Evolutionary conservation across 2,113 vertebrate genomes (phyloP).

Genomic region (Microtus ochrogaster): DNA sequence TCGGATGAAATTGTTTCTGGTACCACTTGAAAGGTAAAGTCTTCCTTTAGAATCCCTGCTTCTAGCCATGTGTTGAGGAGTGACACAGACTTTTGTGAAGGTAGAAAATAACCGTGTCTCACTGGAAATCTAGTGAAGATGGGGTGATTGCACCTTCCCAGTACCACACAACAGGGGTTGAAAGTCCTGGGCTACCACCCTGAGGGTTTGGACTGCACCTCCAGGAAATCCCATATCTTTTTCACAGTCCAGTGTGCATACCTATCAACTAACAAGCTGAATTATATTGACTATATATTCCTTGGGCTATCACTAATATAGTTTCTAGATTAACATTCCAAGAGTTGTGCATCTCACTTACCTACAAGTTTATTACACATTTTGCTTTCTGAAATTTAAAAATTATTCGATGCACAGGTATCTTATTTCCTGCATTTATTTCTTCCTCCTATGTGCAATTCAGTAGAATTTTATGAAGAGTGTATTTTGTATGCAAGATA

Average conservation of each 20-base stretch:
- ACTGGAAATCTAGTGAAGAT: slow-evolving; percentile 51
- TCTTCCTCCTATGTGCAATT: background rate
- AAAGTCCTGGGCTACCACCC: background rate
- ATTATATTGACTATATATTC: background rate
- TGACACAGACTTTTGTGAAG: slow-evolving; percentile 5
- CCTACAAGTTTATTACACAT: background rate
- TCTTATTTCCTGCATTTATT: background rate
- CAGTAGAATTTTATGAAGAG: background rate
- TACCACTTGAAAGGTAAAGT: slow-evolving; percentile 33
- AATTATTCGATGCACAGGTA: background rate
- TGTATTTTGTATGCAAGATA: background rate
- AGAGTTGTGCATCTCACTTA: background rate
- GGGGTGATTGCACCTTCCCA: background rate
- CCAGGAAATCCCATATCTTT: background rate
- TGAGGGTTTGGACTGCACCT: background rate
- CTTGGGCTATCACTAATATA: too few relatives aligned
- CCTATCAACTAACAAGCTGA: background rate
- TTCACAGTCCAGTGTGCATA: background rate
- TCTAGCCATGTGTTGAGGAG: slow-evolving; percentile 66
- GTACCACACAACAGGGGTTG: background rate
- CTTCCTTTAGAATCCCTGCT: slow-evolving; percentile 71
- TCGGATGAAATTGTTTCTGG: slow-evolving; percentile 45
- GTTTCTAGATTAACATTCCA: background rate
- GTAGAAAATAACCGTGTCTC: background rate
- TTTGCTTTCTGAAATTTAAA: background rate